Base-by-base conservation (phyloP, 2,113 vertebrate species). In the Oxyruncus cristatus region DNA sequence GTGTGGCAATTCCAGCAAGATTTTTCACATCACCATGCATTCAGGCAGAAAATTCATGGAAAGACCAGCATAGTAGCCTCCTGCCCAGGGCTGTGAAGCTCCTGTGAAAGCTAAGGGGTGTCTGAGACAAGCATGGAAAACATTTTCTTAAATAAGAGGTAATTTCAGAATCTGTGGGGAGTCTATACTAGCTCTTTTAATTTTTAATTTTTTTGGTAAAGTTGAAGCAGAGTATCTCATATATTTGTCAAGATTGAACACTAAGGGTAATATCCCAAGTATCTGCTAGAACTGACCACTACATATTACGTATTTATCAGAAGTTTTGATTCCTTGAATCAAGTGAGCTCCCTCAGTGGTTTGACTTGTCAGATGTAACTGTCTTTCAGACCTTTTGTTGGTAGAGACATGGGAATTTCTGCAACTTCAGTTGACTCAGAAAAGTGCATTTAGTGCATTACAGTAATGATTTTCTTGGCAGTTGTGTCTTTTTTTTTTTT, bases 131-230 rank as follows among this genome's bases (percentile, higher is more conserved):
- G 11, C 15, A 32, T 50, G 42, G 18, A 88, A 88, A 83, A 52
- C 1, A 50, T 59, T 75, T 67, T 33, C 14, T 82, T 59, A 56
- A 79, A 85, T 52, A 44, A 56, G 83, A 83, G 6, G 41, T 35
- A 49, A 73, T 66, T 86, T 86, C 22, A 66, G 41, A 80, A 62
- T 32, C 10, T 62, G 8, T 6, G 17, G 68, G 72, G 22, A 76
- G 11, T 22, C 21, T 0, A 0, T 33, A 42, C 8, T 16, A 3
- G 0, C 20, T 30, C 65, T 52, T 50, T 10, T 8, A 8, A 3
- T 56, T 32, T 14, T 15, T 49, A 50, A 14, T 7, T 11, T 72
- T 18, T 35, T 62, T 49, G 22, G 0, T 14, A 21, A 17, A 80
- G 21, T 66, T 65, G 17, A 6, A 73, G 14, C 27, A 73, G 41